Conservation (phyloP, 2,888 invertebrate species). For the Napeogenes sylphis region DNA sequence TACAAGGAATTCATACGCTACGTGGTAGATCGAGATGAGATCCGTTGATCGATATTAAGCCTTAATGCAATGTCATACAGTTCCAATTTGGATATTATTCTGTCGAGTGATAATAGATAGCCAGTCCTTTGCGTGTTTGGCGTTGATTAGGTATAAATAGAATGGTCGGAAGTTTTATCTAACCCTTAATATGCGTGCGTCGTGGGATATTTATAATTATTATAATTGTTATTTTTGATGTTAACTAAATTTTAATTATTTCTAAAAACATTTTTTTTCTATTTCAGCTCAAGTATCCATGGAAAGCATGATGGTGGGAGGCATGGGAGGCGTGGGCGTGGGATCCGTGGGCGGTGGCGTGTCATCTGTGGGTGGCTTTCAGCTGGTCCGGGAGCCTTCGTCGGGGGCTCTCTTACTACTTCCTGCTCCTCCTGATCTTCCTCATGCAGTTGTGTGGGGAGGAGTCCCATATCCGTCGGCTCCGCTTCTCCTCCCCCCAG, state of each 20-base stretch:
- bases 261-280: constrained; percentile 7
- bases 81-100: background rate
- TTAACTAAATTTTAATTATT: too few species aligned
- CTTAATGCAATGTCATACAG: background rate
- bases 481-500: constrained; percentile 62
- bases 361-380: constrained; percentile 86
- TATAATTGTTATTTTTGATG: too few species aligned
- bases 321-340: constrained; percentile 80
- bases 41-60: constrained; percentile 5
- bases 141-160: too few species aligned
- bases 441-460: constrained; percentile 86
- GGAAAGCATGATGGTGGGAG: constrained; percentile 85
- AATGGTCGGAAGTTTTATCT: too few species aligned
- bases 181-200: too few species aligned
- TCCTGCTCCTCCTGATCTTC: constrained; percentile 84
- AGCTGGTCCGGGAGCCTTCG: constrained; percentile 90
- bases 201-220: too few species aligned
- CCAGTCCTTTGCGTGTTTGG: background rate
- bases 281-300: constrained; percentile 82
- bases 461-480: constrained; percentile 76
- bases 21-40: constrained; percentile 13
- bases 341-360: constrained; percentile 79
- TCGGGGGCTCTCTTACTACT: constrained; percentile 89
- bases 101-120: constrained; percentile 2
- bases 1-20: constrained; percentile 30